These are phyloP conservation scores for Belgica antarctica DNA, from an alignment of 2,888 invertebrate species.

Conservation along the genomic window DNA sequence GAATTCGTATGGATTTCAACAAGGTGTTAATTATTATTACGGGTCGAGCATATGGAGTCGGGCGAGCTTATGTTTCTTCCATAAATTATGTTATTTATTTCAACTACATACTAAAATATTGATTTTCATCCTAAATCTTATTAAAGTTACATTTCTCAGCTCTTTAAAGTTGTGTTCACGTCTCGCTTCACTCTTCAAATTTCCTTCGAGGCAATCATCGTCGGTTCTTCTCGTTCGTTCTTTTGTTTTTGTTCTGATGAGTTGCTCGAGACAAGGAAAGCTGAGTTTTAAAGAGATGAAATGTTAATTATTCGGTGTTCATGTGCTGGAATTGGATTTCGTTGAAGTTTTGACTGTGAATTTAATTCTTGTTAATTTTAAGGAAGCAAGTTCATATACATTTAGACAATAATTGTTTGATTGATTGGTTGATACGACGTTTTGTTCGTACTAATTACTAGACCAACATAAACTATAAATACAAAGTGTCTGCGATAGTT, in stretches of 20 bases:
- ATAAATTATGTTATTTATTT: constrained; percentile 37
- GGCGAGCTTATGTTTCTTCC: background rate
- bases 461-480: no score
- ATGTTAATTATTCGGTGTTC: constrained; percentile 1
- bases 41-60: background rate
- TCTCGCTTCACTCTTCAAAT: background rate
- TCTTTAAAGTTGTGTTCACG: background rate
- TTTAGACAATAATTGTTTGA: no score
- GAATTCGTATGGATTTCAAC: constrained; percentile 34
- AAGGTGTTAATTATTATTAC: constrained; percentile 41
- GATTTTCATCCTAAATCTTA: constrained; percentile 28
- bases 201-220: constrained; percentile 6
- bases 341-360: no score
- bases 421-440: no score
- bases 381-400: no score
- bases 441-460: no score
- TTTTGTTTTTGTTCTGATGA: background rate
- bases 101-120: constrained; percentile 31
- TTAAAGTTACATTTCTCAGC: constrained; percentile 10
- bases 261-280: background rate
- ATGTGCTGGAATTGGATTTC: no score
- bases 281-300: background rate
- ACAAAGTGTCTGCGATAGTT: no score
- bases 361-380: no score
- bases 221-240: background rate